phyloP scores from a whole-genome alignment of 2,797 vertebrate genomes.

The Brachymystax lenok region DNA sequence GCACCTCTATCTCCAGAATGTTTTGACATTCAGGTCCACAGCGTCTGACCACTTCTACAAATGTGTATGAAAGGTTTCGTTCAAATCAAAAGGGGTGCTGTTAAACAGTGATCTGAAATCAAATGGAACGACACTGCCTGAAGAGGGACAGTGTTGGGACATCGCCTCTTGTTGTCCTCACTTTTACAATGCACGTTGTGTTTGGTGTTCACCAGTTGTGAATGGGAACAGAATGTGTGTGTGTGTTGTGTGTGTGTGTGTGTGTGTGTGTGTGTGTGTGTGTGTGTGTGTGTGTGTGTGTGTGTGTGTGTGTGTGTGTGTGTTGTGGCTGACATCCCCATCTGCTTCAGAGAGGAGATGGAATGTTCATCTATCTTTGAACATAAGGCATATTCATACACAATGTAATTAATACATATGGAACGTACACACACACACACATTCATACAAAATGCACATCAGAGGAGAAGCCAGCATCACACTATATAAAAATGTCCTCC shows the following conservation, averaged over 20 bases:
- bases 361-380: slow-evolving; percentile 10
- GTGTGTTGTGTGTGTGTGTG: neutral
- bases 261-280: neutral
- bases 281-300: neutral
- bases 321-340: slow-evolving; percentile 13
- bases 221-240: neutral
- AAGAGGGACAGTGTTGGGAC: no score
- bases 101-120: no score
- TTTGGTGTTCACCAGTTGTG: no score
- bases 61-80: no score
- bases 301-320: slow-evolving; percentile 5
- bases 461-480: slow-evolving; percentile 17
- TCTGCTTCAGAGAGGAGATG: slow-evolving; percentile 9
- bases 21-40: no score
- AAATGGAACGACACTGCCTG: no score
- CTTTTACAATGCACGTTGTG: no score
- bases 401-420: slow-evolving; percentile 31
- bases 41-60: no score
- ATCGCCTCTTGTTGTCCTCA: no score
- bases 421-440: neutral
- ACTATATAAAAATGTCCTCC: slow-evolving; percentile 12
- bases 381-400: slow-evolving; percentile 24
- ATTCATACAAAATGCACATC: no score
- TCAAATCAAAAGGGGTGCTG: no score
- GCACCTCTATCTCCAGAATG: no score